Percentiles rank a stretch among this genome's conserved stretches.
Conservation (phyloP, 53 echinoderm and acorn worm genomes). For the Patiria pectinifera region DNA sequence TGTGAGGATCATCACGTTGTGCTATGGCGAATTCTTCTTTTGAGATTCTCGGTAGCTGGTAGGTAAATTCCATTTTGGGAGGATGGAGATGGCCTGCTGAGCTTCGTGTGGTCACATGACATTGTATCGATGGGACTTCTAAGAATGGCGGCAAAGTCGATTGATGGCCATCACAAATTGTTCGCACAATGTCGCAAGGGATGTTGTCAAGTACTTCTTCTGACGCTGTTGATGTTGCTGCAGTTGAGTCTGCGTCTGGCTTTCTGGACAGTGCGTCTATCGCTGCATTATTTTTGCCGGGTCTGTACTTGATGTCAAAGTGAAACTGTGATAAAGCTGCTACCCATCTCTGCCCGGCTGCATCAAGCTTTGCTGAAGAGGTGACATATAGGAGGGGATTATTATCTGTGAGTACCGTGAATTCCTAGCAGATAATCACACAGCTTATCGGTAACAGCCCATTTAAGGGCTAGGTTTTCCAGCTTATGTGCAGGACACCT, state of each 20-base stretch:
- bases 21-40: slow-evolving; percentile 1
- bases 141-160: slow-evolving; percentile 1
- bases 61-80: background rate
- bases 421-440: slow-evolving; percentile 47
- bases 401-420: background rate
- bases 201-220: background rate
- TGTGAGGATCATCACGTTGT: slow-evolving; percentile 24
- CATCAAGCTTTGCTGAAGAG: slow-evolving; percentile 16
- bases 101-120: background rate
- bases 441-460: slow-evolving; percentile 33
- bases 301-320: slow-evolving; percentile 23
- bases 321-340: slow-evolving; percentile 22
- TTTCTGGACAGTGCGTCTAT: slow-evolving; percentile 9
- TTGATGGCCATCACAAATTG: slow-evolving; percentile 9
- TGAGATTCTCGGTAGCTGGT: slow-evolving; percentile 6
- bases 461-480: too few relatives aligned
- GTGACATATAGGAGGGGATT: slow-evolving; percentile 31
- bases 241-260: background rate
- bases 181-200: slow-evolving; percentile 19
- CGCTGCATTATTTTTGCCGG: background rate
- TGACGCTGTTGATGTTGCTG: background rate
- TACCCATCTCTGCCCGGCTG: slow-evolving; percentile 21
- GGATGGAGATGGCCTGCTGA: background rate
- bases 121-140: background rate
- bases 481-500: too few relatives aligned